phyloP scores from a whole-genome alignment of 1,140 invertebrate genomes.

The Magallana ariakensis region DNA sequence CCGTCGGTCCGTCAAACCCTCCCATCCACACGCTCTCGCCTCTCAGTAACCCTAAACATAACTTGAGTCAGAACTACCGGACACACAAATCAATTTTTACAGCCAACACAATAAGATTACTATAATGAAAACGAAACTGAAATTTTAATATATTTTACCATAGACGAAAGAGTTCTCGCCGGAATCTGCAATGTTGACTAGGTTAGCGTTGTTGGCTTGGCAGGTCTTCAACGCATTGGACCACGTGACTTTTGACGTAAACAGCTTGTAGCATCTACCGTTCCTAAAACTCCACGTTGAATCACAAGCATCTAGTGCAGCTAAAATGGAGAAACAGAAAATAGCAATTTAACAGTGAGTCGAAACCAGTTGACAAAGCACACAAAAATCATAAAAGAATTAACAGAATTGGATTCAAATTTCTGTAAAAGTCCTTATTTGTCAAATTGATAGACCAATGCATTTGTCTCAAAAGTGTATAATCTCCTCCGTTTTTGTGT shows the following conservation, averaged over 20 bases:
- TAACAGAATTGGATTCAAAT: too few relatives aligned
- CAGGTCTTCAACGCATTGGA: conserved; percentile 7
- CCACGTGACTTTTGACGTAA: conserved; percentile 7
- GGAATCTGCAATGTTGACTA: conserved; percentile 6
- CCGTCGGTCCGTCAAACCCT: conserved; percentile 5
- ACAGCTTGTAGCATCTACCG: conserved; percentile 1
- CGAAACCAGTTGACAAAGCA: too few relatives aligned
- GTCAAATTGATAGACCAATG: too few relatives aligned
- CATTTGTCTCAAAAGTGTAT: too few relatives aligned
- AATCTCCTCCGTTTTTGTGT: too few relatives aligned
- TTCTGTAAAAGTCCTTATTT: too few relatives aligned
- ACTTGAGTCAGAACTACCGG: too few relatives aligned
- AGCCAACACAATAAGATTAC: too few relatives aligned
- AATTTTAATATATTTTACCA: neutral
- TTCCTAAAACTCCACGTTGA: conserved; percentile 26
- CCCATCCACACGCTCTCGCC: neutral
- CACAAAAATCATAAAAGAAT: too few relatives aligned
- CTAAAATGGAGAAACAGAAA: neutral
- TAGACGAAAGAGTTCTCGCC: neutral
- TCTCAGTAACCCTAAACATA: neutral
- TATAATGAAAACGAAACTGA: too few relatives aligned
- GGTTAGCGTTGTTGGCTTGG: conserved; percentile 14
- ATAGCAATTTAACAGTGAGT: too few relatives aligned
- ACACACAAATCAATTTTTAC: too few relatives aligned
- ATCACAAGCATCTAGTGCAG: neutral